Evolutionary conservation across 2,888 invertebrate species (phyloP), one percentile per base, ranked within the genome.

Genomic region (Sarcophaga subvicina): DNA sequence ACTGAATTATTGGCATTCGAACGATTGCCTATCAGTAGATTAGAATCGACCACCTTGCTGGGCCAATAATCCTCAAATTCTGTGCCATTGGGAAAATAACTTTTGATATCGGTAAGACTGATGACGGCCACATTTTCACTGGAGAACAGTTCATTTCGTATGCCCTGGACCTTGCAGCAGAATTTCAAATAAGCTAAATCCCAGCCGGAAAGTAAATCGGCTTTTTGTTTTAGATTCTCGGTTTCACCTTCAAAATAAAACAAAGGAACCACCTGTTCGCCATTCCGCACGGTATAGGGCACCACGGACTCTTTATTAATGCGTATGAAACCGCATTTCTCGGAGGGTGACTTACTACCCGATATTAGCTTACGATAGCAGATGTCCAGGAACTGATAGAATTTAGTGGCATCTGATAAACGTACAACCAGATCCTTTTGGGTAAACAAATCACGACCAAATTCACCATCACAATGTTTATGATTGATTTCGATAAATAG

Each of bases 1-100:
- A 96, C 96, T 20, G 95, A 95, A 88, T 95, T 94, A 83, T 93
- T 93, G 2, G 90, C 90, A 88, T 91, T 91, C 25, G 95, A 95
- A 91, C 96, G 96, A 62, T 96, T 95, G 75, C 95, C 95, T 89
- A 97, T 95, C 69, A 97, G 94, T 25, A 97, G 94, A 92, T 97
- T 97, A 0, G 96, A 96, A 91, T 97, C 97, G 88, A 97, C 96
- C 83, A 97, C 97, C 94, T 98, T 97, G 92, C 96, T 96, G 0
- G 98, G 98, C 98, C 98, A 98, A 93, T 98, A 98, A 90, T 98
- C 98, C 92, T 98, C 98, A 91, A 98, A 98, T 90, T 96, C 96
- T 0, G 98, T 98, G 37, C 97, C 97, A 11, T 97, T 97, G 0
- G 98, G 98, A 90, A 98, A 98, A 92, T 98, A 98, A 92, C 97